Conservation (phyloP, 2,113 vertebrate genomes). For the Gallinago paraguaiae region DNA sequence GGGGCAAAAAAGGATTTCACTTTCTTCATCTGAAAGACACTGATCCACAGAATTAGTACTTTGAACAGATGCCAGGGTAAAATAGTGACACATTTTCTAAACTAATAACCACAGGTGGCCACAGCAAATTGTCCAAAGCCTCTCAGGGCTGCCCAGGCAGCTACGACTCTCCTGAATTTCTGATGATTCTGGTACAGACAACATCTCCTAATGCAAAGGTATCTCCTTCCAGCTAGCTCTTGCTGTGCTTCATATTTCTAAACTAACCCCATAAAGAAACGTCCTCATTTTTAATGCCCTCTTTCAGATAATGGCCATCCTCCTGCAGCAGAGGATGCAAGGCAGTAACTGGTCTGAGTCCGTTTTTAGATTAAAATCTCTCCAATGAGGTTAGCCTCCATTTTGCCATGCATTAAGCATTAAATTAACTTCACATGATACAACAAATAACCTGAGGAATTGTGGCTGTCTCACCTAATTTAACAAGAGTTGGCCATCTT, state of each 20-base stretch:
- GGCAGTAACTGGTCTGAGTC: background rate
- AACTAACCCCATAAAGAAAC: background rate
- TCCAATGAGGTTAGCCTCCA: background rate
- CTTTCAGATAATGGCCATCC: background rate
- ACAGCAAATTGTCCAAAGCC: slow-evolving; percentile 24
- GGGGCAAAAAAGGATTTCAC: slow-evolving; percentile 54
- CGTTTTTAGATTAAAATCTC: slow-evolving; percentile 21
- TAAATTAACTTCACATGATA: background rate
- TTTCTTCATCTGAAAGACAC: slow-evolving; percentile 60
- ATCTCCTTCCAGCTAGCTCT: background rate
- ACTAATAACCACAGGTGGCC: slow-evolving; percentile 12
- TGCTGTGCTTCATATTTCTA: background rate
- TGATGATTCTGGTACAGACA: background rate
- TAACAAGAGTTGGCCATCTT: background rate
- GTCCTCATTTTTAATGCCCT: background rate
- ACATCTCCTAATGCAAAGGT: background rate
- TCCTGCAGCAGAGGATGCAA: slow-evolving; percentile 9
- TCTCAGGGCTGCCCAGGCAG: background rate
- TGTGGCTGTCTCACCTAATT: background rate
- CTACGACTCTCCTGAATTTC: background rate
- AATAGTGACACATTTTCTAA: slow-evolving; percentile 33
- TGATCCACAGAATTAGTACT: slow-evolving; percentile 51
- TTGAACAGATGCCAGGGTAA: slow-evolving; percentile 41
- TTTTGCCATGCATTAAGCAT: background rate
- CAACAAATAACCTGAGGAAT: slow-evolving; percentile 6